These are phyloP conservation scores for Ichneumoninae sp. DNA, from an alignment of 2,888 invertebrate genomes.

Conservation along the genomic window DNA sequence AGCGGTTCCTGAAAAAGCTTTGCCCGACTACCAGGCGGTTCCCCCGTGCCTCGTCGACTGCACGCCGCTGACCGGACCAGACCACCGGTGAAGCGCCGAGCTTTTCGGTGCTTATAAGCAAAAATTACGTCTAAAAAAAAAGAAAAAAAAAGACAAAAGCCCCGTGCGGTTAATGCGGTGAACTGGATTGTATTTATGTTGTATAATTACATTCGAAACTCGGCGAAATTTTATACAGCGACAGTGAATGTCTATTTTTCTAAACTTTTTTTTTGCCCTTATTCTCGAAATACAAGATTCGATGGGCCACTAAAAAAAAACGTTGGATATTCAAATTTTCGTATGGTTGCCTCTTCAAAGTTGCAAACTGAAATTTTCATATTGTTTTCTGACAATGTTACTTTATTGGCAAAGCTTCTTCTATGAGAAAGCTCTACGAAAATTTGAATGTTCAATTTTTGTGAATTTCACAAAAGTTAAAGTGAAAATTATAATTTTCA, in stretches of 20 bases:
- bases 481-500: no score
- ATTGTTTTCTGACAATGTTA: no score
- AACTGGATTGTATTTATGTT: slow-evolving; percentile 82
- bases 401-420: no score
- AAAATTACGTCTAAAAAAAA: slow-evolving; percentile 80
- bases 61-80: slow-evolving; percentile 64
- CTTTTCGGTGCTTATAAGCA: slow-evolving; percentile 82
- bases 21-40: slow-evolving; percentile 54
- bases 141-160: slow-evolving; percentile 31
- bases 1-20: slow-evolving; percentile 79
- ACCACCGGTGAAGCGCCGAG: slow-evolving; percentile 66
- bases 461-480: no score
- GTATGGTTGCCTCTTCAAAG: no score
- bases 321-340: no score
- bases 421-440: no score
- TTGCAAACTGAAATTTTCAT: no score
- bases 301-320: neutral
- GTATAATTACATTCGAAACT: slow-evolving; percentile 70
- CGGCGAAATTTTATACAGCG: neutral
- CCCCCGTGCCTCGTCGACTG: slow-evolving; percentile 40
- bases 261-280: neutral
- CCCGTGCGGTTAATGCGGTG: slow-evolving; percentile 47
- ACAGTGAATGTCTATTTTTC: neutral
- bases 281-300: neutral
- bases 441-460: no score